These are phyloP conservation scores for Habroteleia sp. DNA, from an alignment of 2,888 invertebrate species.

Conservation along the genomic window DNA sequence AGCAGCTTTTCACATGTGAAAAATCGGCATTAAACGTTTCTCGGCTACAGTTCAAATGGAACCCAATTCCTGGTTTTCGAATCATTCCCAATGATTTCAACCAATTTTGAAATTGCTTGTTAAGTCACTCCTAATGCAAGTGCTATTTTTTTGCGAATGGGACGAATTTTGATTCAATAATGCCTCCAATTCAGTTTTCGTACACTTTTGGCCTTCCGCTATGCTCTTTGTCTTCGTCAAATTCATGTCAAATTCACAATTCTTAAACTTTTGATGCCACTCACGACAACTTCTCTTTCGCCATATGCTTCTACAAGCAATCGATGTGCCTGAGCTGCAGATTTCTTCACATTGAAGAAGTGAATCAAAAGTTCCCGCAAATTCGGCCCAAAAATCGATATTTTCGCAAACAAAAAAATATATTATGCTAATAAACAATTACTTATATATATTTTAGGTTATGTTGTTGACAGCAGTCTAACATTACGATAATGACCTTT, in stretches of 20 bases:
- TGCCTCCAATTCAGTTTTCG: slow-evolving; percentile 64
- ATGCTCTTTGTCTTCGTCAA: slow-evolving; percentile 63
- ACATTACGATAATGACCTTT: too few species aligned
- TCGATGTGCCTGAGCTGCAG: slow-evolving; percentile 53
- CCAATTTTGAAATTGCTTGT: slow-evolving; percentile 9
- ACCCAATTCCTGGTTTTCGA: background rate
- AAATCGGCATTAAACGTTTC: too few species aligned
- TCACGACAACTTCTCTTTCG: slow-evolving; percentile 62
- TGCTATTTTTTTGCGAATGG: slow-evolving; percentile 64
- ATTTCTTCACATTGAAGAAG: too few species aligned
- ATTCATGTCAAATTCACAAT: slow-evolving; percentile 61
- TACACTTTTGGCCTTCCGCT: slow-evolving; percentile 62
- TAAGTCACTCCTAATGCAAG: slow-evolving; percentile 53
- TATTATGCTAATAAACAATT: too few species aligned
- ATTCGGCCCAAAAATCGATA: slow-evolving; percentile 31
- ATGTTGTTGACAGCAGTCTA: too few species aligned
- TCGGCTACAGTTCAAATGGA: too few species aligned
- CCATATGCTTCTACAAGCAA: slow-evolving; percentile 61
- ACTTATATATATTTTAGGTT: too few species aligned
- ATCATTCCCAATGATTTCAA: slow-evolving; percentile 8
- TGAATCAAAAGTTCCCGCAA: slow-evolving; percentile 15
- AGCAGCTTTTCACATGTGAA: too few species aligned
- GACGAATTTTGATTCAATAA: slow-evolving; percentile 62
- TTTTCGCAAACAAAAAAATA: too few species aligned
- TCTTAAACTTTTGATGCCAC: slow-evolving; percentile 65